phyloP scores from a whole-genome alignment of 2,113 vertebrate genomes.

The Seriola aureovittata region DNA sequence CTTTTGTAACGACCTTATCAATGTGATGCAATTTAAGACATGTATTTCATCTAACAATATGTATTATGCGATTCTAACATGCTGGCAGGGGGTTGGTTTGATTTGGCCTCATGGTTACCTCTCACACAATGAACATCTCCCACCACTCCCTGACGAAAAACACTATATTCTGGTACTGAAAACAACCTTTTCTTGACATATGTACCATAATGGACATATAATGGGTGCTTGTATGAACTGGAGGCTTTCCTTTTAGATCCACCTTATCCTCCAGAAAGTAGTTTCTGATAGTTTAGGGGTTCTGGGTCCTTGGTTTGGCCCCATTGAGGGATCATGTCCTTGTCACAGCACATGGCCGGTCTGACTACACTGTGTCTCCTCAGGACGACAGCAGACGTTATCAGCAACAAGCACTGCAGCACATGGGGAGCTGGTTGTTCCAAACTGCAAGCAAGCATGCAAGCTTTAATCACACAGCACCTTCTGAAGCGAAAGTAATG shows the following conservation, averaged over 20 bases:
- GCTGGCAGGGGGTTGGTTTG: slow-evolving; percentile 46
- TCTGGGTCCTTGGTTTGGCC: slow-evolving; percentile 15
- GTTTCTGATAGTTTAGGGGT: neutral
- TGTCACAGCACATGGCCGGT: slow-evolving; percentile 12
- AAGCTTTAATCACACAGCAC: neutral
- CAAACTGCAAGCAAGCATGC: neutral
- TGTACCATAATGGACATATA: neutral
- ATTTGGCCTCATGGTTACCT: slow-evolving; percentile 31
- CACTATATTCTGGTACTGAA: neutral
- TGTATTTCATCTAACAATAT: slow-evolving; percentile 50
- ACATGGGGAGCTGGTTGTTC: neutral
- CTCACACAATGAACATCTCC: slow-evolving; percentile 49
- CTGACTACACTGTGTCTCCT: neutral
- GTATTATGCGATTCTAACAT: slow-evolving; percentile 30
- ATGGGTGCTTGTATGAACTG: neutral
- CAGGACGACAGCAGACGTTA: neutral
- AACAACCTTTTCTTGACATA: neutral
- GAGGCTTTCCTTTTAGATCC: neutral
- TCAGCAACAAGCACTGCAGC: slow-evolving; percentile 1
- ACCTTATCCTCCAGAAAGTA: neutral
- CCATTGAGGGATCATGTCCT: neutral
- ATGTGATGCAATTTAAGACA: slow-evolving; percentile 26
- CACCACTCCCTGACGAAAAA: slow-evolving; percentile 46
- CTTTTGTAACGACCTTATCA: slow-evolving; percentile 42
- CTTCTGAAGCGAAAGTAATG: neutral